Percentiles rank a stretch among this genome's conserved stretches.
Conservation (phyloP, 2,888 invertebrate genomes). For the Drosophila hamatofila region DNA sequence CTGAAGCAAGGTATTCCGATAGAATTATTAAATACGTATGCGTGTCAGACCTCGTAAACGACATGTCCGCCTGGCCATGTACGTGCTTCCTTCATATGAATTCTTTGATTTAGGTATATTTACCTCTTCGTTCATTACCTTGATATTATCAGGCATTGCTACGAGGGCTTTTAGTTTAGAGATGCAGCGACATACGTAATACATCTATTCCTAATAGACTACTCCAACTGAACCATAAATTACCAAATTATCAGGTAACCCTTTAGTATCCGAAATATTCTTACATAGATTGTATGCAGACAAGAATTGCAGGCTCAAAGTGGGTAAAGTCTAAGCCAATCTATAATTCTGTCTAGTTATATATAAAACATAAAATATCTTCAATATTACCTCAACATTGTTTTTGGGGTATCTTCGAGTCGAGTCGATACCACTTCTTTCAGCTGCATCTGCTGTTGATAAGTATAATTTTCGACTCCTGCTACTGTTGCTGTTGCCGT, state of each 20-base stretch:
- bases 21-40: not conserved
- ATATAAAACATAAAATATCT: not conserved
- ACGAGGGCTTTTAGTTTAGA: too few relatives aligned
- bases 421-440: constrained; percentile 6
- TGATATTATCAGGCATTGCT: not conserved
- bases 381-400: not conserved
- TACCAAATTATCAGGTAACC: not conserved
- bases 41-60: not conserved
- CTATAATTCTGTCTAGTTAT: not conserved
- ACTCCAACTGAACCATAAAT: not conserved
- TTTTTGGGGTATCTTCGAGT: not conserved
- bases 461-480: constrained; percentile 25
- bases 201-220: too few relatives aligned
- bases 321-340: too few relatives aligned
- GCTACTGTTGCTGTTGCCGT: constrained; percentile 25
- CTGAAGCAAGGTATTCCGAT: not conserved
- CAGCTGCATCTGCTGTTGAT: constrained; percentile 32
- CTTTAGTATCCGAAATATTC: not conserved
- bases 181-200: too few relatives aligned
- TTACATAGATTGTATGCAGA: not conserved
- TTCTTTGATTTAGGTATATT: not conserved
- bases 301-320: too few relatives aligned
- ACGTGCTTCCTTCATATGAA: not conserved
- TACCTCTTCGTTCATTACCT: not conserved
- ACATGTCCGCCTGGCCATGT: not conserved